Base-by-base conservation (phyloP, 2,888 invertebrate genomes). In the Anorthoa munda region DNA sequence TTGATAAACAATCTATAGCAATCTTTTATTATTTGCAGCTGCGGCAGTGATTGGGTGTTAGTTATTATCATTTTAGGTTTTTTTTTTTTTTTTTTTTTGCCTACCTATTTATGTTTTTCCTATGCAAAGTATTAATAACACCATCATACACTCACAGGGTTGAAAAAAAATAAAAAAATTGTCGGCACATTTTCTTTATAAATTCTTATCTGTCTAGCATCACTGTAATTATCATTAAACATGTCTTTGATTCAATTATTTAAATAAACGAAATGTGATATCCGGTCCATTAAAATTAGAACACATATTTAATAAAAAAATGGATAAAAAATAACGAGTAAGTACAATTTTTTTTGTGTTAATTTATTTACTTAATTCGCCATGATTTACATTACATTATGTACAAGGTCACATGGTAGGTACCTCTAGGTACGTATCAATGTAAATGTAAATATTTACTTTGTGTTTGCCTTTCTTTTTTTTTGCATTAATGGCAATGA, bases 321-420 rank as follows among this genome's bases (percentile, higher is more conserved):
- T 13, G 9, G n/a, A 45, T 50, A 74, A 51, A 67, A 67, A 55
- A 21, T 21, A 50, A 68, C 31, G 17, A 53, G 51, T 48, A 39
- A 53, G 46, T 46, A 39, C 31, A 59, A 65, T 74, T 74, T 73
- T 66, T 66, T 72, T 73, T 31, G 17, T 48, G 23, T 64, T 76
- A 63, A 66, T 72, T 77, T 74, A 80, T 66, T 72, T 55, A 69
- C 31, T 61, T 59, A 45, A 66, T 72, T 73, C 66, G 59, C 55
- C 73, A 65, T 61, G 60, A 66, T 76, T 79, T 79, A 76, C 72
- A 67, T 76, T 48, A 67, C 18, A 56, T 67, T 79, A 79, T 46
- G 11, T 65, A 53, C 76, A 79, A 79, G 80, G 80, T 45, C 72
- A n/a, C 12, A 17, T 56, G 45, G 55, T 72, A 50, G 18, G 51